phyloP scores from a whole-genome alignment of 1,140 invertebrate species.

The Drosophila nasuta region DNA sequence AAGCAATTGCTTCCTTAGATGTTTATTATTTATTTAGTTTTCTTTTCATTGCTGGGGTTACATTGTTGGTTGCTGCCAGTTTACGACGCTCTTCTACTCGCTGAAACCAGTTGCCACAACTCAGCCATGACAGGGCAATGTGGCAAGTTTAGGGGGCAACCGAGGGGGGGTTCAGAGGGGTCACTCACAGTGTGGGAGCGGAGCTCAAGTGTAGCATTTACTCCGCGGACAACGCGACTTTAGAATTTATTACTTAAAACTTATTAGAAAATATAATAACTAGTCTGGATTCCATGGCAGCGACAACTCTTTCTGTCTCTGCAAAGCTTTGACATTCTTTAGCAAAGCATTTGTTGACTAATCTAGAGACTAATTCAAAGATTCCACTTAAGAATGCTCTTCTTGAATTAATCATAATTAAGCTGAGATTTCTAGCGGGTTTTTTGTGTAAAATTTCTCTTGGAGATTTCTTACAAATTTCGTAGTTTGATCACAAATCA shows the following conservation, averaged over 20 bases:
- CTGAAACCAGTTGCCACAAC: constrained; percentile 10
- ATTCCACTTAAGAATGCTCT: no score
- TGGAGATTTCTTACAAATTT: no score
- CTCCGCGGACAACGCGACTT: not conserved
- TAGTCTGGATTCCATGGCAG: not conserved
- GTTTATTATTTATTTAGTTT: constrained; percentile 38
- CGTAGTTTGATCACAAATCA: no score
- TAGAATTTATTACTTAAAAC: not conserved
- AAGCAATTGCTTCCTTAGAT: not conserved
- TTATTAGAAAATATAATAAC: constrained; percentile 1
- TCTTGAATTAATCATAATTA: no score
- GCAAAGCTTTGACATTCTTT: not conserved
- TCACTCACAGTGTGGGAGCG: not conserved
- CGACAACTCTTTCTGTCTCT: not conserved
- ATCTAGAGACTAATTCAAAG: not conserved
- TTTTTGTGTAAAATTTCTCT: no score
- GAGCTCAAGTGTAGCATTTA: not conserved
- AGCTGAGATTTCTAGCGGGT: no score
- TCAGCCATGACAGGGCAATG: not conserved
- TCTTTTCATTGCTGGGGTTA: constrained; percentile 16
- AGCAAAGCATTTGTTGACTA: not conserved
- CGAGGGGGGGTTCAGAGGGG: not conserved
- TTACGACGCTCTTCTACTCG: constrained; percentile 1
- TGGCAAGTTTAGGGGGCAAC: not conserved
- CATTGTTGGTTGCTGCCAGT: constrained; percentile 16